phyloP scores from a whole-genome alignment of 2,888 invertebrate genomes.

The Odontomyia ornata region DNA sequence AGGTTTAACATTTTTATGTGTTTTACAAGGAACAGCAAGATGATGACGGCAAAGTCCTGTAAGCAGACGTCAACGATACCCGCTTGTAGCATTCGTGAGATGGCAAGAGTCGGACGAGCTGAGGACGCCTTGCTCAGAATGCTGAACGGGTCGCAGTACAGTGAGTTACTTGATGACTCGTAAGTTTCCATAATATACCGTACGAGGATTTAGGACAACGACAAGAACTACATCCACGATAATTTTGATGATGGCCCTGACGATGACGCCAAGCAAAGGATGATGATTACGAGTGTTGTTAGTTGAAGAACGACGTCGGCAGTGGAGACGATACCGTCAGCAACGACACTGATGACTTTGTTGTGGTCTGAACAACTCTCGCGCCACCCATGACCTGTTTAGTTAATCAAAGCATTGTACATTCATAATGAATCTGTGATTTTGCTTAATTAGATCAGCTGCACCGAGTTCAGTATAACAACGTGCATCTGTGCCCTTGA shows the following conservation, averaged over 20 bases:
- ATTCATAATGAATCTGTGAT: conserved; percentile 35
- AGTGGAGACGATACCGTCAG: background rate
- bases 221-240: background rate
- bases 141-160: background rate
- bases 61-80: conserved; percentile 37
- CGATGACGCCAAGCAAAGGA: conserved; percentile 3
- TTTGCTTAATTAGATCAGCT: conserved; percentile 43
- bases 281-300: background rate
- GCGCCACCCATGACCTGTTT: conserved; percentile 21
- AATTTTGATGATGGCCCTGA: background rate
- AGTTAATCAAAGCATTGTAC: conserved; percentile 38
- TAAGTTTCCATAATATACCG: conserved; percentile 22
- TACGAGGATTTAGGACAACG: conserved; percentile 14
- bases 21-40: conserved; percentile 11
- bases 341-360: too few relatives aligned
- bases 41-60: conserved; percentile 18
- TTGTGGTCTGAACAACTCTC: conserved; percentile 24
- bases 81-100: background rate
- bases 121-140: background rate
- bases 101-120: background rate
- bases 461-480: background rate
- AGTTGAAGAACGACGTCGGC: background rate
- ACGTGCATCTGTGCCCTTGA: conserved; percentile 6
- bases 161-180: conserved; percentile 27
- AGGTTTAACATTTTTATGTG: conserved; percentile 29